phyloP scores from a whole-genome alignment of 2,113 vertebrate species.

The Cricetomys ansorgei region DNA sequence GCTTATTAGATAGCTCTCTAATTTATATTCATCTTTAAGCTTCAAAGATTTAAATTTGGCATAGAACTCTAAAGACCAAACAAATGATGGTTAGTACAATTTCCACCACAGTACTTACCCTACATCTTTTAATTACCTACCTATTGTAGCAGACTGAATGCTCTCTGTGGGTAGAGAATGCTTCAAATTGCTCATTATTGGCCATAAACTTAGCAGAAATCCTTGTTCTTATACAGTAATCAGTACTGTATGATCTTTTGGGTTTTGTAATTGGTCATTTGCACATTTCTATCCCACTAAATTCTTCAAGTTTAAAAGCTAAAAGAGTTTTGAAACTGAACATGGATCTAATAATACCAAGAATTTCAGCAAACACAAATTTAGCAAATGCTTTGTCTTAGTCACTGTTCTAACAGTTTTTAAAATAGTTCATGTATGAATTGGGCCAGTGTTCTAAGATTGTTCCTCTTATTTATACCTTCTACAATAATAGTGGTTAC shows the following conservation, averaged over 20 bases:
- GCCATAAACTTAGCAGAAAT: neutral
- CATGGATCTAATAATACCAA: neutral
- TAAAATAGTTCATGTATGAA: neutral
- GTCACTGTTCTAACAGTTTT: neutral
- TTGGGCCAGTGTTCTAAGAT: neutral
- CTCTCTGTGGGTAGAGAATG: neutral
- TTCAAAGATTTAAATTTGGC: neutral
- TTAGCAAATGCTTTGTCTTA: neutral
- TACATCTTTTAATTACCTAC: neutral
- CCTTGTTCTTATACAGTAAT: neutral
- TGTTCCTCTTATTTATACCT: neutral
- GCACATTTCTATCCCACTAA: neutral
- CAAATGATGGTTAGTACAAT: neutral
- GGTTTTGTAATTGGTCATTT: neutral
- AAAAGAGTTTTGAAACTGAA: neutral
- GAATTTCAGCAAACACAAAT: neutral
- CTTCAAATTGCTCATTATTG: neutral
- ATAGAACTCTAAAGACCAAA: neutral
- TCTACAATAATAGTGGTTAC: neutral
- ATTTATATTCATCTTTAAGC: neutral
- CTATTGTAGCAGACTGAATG: neutral
- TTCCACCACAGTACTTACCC: neutral
- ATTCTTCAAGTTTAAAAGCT: neutral
- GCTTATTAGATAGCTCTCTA: neutral
- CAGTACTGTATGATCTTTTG: neutral